Evolutionary conservation across 2,113 vertebrate species (phyloP), one percentile per base, ranked within the genome.

Genomic region (Phycodurus eques): DNA sequence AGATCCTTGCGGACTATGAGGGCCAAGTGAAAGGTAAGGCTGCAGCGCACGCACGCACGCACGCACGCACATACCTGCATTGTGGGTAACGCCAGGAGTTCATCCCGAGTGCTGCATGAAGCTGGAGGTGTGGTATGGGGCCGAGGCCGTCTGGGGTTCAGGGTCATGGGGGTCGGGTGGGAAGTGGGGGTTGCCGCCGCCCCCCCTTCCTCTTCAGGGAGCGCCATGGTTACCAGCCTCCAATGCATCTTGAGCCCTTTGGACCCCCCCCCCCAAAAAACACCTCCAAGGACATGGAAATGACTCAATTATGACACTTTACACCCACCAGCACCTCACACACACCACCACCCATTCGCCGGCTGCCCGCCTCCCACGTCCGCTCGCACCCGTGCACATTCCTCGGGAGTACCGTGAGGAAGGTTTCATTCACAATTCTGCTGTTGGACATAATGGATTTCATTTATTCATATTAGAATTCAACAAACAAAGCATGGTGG

Each of bases 1-100:
- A 97, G 83, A 96, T 97, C 83, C 94, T 97, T 67, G 95, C 94
- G 10, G 96, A 97, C 67, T 97, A 97, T 89, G 95, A 97, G 92
- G 94, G 94, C 78, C 95, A 97, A 92, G 95, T 97, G 70, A 97
- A 97, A 96, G 95, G 96, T 97, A 93, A 91, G 93, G 47, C 20
- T 67, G 63, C 63, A 7, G 63, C 70, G 17, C 74, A 39, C 67
- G 44, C 70, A 20, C 57, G 68, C 67, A 78, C 67, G 44, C 49
- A 54, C 65, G 42, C 63, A 35, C 72, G 31, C 61, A 44, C 71
- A n/a, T 35, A 51, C 63, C 46, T 69, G 65, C 75, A 78, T 88
- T 86, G 44, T 46, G 49, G 49, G 17, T 87, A 83, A 79, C 84
- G 85, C 73, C 86, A 64, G 80, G 90, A 89, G 90, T 90, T 91